These are phyloP conservation scores for Eudemis profundana DNA, from an alignment of 2,888 invertebrate species.

Conservation along the genomic window DNA sequence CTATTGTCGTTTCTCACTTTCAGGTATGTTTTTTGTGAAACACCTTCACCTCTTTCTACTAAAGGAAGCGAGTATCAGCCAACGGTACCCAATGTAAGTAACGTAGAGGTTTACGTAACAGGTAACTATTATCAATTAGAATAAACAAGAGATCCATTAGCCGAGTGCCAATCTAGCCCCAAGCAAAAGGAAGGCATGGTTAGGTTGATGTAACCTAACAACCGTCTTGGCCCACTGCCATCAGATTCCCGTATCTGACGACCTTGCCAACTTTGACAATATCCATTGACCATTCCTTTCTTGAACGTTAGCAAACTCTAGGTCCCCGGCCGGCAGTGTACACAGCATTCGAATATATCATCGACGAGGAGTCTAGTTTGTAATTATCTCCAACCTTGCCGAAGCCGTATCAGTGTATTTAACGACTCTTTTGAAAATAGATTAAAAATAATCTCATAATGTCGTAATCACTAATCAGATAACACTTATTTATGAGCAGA, in stretches of 20 bases:
- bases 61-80: background rate
- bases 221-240: conserved; percentile 45
- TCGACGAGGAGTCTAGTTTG: background rate
- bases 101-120: conserved; percentile 19
- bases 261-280: background rate
- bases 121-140: conserved; percentile 26
- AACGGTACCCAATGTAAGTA: conserved; percentile 1
- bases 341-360: background rate
- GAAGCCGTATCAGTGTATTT: background rate
- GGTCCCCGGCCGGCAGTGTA: background rate
- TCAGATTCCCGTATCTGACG: background rate
- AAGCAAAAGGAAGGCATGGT: conserved; percentile 40
- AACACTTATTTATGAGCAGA: too few species aligned
- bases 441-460: background rate
- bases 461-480: background rate
- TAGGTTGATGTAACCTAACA: conserved; percentile 32
- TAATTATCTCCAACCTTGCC: background rate
- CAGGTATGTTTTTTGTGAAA: conserved; percentile 2
- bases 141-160: conserved; percentile 37
- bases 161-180: conserved; percentile 27
- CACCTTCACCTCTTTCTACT: background rate
- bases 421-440: background rate
- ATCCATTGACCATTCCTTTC: conserved; percentile 8
- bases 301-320: background rate
- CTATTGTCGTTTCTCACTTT: background rate